Evolutionary conservation across 2,113 vertebrate genomes (phyloP).

Genomic region (Baryphthengus martii): DNA sequence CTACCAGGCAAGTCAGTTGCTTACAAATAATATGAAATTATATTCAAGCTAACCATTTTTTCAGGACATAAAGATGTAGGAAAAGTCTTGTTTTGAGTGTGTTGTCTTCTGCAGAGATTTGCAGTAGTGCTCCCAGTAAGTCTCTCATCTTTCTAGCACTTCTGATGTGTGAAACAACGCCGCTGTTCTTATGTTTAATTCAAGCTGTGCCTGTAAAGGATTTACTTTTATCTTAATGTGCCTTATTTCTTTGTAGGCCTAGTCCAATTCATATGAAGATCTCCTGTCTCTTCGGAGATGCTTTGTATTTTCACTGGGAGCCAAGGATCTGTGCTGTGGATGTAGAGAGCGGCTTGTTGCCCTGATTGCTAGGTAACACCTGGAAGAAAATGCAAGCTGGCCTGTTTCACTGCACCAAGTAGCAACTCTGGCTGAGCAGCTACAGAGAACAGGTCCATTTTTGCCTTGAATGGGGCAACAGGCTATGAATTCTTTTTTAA

Average conservation of each 20-base stretch:
- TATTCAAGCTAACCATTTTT: background rate
- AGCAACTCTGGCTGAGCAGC: background rate
- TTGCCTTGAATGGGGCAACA: fast-evolving
- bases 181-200: background rate
- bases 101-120: background rate
- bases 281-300: background rate
- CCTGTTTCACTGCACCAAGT: background rate
- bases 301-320: background rate
- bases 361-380: background rate
- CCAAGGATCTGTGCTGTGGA: background rate
- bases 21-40: background rate
- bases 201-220: background rate
- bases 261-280: background rate
- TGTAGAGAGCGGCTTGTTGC: background rate
- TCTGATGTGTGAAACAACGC: background rate
- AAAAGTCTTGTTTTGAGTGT: background rate
- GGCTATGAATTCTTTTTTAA: conserved; percentile 26
- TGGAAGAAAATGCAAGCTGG: background rate
- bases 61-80: background rate
- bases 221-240: background rate
- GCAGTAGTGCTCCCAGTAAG: background rate
- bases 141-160: background rate
- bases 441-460: background rate
- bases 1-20: background rate
- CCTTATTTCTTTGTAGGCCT: background rate